Evolutionary conservation across 2,113 vertebrate genomes (phyloP).

Genomic region (Erythrocercus mccallii): DNA sequence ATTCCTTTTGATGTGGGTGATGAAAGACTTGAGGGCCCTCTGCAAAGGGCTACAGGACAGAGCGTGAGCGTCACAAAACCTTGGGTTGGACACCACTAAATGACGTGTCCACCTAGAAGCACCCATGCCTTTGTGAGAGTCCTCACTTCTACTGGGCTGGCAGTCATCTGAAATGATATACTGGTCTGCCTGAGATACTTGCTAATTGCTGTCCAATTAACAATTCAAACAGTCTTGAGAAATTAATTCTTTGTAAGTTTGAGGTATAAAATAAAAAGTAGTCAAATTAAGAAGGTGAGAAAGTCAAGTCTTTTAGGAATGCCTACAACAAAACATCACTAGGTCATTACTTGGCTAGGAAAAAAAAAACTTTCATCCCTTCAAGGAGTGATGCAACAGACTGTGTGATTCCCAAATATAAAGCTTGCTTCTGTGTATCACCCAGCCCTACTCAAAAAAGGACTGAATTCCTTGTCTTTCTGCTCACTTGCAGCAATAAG

Average conservation of each 20-base stretch:
- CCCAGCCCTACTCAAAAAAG: neutral
- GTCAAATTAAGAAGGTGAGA: neutral
- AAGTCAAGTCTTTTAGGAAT: neutral
- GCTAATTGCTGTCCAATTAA: neutral
- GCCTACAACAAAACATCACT: neutral
- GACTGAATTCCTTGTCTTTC: neutral
- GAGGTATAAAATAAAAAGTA: neutral
- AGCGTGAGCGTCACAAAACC: neutral
- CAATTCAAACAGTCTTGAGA: neutral
- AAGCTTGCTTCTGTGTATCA: neutral
- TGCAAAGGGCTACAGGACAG: neutral
- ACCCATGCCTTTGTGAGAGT: neutral
- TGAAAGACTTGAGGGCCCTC: neutral
- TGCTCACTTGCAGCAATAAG: neutral
- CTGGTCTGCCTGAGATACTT: neutral
- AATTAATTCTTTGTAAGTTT: neutral
- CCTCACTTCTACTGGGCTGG: neutral
- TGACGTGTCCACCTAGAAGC: neutral
- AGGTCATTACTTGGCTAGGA: neutral
- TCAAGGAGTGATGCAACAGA: neutral
- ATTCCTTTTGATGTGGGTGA: conserved; percentile 21
- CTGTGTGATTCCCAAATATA: neutral
- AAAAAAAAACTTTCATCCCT: neutral
- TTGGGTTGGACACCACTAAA: neutral
- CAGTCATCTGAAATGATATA: neutral